phyloP scores from a whole-genome alignment of 2,888 invertebrate genomes.

The Colletes collaris region DNA sequence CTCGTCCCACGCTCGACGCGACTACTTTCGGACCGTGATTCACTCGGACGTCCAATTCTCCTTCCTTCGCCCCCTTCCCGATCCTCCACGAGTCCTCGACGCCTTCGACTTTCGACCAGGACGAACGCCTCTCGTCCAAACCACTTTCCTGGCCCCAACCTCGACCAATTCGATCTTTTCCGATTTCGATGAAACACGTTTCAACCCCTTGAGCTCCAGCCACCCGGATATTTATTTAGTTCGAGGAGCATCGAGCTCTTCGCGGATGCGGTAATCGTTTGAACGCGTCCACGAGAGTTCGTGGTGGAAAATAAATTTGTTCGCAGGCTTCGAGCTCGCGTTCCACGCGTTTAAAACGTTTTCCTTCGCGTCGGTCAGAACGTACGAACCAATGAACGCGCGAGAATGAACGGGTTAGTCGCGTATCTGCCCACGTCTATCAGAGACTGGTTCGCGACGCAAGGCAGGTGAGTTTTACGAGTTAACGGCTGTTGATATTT shows the following conservation, averaged over 20 bases:
- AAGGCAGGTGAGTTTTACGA: conserved; percentile 58
- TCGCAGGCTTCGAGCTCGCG: neutral
- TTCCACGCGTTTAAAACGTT: neutral
- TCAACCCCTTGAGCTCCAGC: no score
- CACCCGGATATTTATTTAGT: no score
- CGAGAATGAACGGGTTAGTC: conserved; percentile 19
- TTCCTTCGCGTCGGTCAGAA: neutral
- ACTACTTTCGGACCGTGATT: conserved; percentile 44
- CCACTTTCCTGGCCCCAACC: no score
- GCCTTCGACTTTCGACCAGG: conserved; percentile 2
- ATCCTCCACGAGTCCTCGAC: conserved; percentile 21
- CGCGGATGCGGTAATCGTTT: no score
- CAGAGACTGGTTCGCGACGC: conserved; percentile 57
- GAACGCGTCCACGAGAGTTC: no score
- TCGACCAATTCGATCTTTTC: neutral
- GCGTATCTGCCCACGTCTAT: conserved; percentile 54
- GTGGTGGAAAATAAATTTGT: no score
- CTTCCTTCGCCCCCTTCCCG: conserved; percentile 11
- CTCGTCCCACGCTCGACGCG: neutral
- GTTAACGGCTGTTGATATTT: conserved; percentile 54
- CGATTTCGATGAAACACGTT: no score
- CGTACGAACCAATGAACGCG: conserved; percentile 10
- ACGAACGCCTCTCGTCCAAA: neutral
- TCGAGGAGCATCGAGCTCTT: no score
- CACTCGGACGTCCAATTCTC: conserved; percentile 24